Percentiles rank a stretch among this genome's conserved stretches.
phyloP scores from a whole-genome alignment of 2,888 invertebrate species.

The Drosophila nigritarsus region DNA sequence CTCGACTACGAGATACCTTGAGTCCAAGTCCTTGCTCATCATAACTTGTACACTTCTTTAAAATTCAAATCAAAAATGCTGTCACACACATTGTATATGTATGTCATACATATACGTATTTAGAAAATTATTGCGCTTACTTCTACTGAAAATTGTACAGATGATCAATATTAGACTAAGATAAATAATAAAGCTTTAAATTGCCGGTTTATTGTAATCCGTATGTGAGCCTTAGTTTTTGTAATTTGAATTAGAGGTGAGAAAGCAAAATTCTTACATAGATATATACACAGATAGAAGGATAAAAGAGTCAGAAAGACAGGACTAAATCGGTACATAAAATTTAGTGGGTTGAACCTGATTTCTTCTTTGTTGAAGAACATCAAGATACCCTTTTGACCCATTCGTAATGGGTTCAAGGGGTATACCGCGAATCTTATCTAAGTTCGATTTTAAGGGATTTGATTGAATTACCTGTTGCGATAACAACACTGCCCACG shows the following conservation, averaged over 20 bases:
- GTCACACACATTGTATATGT: not conserved
- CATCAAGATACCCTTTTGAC: not conserved
- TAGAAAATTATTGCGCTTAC: too few species aligned
- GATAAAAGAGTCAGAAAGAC: not conserved
- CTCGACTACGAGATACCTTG: not conserved
- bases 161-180: too few species aligned
- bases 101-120: too few species aligned
- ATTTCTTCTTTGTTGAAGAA: not conserved
- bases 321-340: not conserved
- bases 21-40: not conserved
- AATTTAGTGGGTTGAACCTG: not conserved
- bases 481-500: conserved; percentile 26
- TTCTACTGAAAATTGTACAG: too few species aligned
- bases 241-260: too few species aligned
- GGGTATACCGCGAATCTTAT: conserved; percentile 37
- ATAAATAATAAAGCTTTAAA: too few species aligned
- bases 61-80: not conserved
- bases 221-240: too few species aligned
- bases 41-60: not conserved
- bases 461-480: conserved; percentile 38
- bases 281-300: not conserved
- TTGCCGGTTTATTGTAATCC: too few species aligned
- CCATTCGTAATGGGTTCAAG: not conserved
- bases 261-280: too few species aligned
- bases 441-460: conserved; percentile 35